Evolutionary conservation across 2,113 vertebrate species (phyloP).

Genomic region (human (Homo sapiens)): DNA sequence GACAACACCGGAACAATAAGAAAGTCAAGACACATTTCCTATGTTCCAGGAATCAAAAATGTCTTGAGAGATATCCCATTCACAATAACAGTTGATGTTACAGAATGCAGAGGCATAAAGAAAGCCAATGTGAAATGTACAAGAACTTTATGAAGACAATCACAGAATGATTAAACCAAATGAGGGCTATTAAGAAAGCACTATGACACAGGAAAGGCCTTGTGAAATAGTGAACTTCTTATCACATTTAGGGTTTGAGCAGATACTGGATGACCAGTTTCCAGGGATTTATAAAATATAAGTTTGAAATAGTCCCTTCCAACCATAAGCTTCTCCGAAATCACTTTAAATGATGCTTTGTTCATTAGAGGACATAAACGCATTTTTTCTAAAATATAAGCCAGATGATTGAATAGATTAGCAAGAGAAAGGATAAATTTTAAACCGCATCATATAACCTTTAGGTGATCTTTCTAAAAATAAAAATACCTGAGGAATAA

Average conservation of each 20-base stretch:
- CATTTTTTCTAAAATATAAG: conserved; percentile 14
- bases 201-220: not conserved
- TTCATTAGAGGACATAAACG: not conserved
- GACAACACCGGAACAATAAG: not conserved
- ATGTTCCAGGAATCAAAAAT: not conserved
- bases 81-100: not conserved
- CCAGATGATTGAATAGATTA: not conserved
- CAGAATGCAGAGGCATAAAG: not conserved
- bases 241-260: not conserved
- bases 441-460: not conserved
- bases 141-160: not conserved
- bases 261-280: not conserved
- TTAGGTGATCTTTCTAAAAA: not conserved
- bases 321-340: not conserved
- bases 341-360: not conserved
- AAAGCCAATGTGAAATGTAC: not conserved
- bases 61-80: not conserved
- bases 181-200: not conserved
- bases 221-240: not conserved
- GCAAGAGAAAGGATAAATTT: not conserved
- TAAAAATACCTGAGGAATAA: not conserved
- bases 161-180: not conserved
- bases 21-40: not conserved
- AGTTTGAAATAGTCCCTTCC: not conserved
- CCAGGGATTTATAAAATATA: not conserved